A percentile compares a stretch with the other conserved stretches of the same genome.
Conservation (phyloP, 35 echinoderm and acorn worm genomes). For the Patiria miniata region DNA sequence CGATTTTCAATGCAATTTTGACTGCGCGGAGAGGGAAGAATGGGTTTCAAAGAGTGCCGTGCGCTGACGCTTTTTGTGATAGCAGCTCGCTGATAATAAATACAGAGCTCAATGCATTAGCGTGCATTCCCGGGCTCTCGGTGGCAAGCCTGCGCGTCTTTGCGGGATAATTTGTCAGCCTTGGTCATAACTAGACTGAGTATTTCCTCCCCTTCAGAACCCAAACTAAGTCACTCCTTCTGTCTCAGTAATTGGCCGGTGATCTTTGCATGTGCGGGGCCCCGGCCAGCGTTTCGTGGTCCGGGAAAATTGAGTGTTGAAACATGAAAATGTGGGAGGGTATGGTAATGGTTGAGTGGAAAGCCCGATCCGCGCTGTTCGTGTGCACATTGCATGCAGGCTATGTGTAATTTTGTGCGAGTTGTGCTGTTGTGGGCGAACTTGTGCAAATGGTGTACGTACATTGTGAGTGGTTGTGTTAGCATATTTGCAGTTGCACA, state of each 20-base stretch:
- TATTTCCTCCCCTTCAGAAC: conserved; percentile 8
- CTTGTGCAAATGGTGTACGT: too few species aligned
- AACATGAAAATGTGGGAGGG: background rate
- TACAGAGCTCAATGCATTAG: conserved; percentile 57
- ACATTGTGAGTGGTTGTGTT: too few species aligned
- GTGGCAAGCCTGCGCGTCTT: background rate
- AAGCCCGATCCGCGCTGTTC: too few species aligned
- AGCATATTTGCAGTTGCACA: too few species aligned
- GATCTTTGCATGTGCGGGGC: background rate
- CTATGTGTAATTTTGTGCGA: too few species aligned
- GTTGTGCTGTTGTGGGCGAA: too few species aligned
- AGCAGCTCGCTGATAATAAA: conserved; percentile 67
- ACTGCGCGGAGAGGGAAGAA: conserved; percentile 41
- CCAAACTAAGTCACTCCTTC: background rate
- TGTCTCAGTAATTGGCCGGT: conserved; percentile 19
- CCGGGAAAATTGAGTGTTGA: background rate
- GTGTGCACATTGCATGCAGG: too few species aligned
- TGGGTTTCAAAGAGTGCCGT: conserved; percentile 49
- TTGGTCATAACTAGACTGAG: background rate
- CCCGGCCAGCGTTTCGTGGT: background rate
- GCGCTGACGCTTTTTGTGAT: conserved; percentile 78
- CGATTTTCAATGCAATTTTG: conserved; percentile 65
- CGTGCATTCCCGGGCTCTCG: conserved; percentile 5
- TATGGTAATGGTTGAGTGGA: background rate
- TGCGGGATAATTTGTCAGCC: conserved; percentile 15